phyloP scores from a whole-genome alignment of 2,797 vertebrate species.

The Lacerta viridis region DNA sequence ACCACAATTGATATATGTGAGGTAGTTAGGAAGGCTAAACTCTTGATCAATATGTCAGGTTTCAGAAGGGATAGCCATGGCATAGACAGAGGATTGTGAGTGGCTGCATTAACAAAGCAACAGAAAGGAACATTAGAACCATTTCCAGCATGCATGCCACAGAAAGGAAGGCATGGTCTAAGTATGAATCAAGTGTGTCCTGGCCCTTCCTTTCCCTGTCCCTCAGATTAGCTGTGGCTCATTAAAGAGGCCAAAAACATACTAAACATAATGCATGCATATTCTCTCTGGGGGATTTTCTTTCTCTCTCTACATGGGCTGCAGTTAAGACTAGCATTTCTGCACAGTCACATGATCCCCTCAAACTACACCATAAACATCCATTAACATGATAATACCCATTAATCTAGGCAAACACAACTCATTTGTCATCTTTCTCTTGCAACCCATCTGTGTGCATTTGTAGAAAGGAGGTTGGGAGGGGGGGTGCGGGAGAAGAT shows the following conservation, averaged over 20 bases:
- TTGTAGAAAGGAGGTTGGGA: slow-evolving; percentile 43
- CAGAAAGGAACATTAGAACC: slow-evolving; percentile 60
- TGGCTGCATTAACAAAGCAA: slow-evolving; percentile 53
- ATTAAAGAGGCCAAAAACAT: slow-evolving; percentile 70
- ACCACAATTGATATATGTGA: slow-evolving; percentile 73
- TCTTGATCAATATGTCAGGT: slow-evolving; percentile 84
- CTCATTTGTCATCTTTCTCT: slow-evolving; percentile 83
- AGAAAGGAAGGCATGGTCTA: slow-evolving; percentile 44
- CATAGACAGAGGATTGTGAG: slow-evolving; percentile 67
- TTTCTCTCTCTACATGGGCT: slow-evolving; percentile 25
- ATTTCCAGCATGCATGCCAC: slow-evolving; percentile 55
- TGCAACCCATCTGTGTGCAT: slow-evolving; percentile 79
- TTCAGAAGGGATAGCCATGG: slow-evolving; percentile 78
- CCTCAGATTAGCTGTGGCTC: slow-evolving; percentile 67
- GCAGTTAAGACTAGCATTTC: slow-evolving; percentile 69
- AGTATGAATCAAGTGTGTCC: slow-evolving; percentile 62
- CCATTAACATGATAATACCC: slow-evolving; percentile 86
- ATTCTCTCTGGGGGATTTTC: slow-evolving; percentile 9
- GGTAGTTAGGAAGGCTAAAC: slow-evolving; percentile 80
- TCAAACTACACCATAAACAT: slow-evolving; percentile 82
- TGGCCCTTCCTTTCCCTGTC: slow-evolving; percentile 44
- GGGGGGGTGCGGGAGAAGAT: slow-evolving; percentile 64
- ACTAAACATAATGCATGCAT: slow-evolving; percentile 54
- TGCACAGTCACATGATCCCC: slow-evolving; percentile 74
- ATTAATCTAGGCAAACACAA: slow-evolving; percentile 85